Base-by-base conservation (phyloP, 2,113 vertebrate genomes). In the Isichthys henryi region DNA sequence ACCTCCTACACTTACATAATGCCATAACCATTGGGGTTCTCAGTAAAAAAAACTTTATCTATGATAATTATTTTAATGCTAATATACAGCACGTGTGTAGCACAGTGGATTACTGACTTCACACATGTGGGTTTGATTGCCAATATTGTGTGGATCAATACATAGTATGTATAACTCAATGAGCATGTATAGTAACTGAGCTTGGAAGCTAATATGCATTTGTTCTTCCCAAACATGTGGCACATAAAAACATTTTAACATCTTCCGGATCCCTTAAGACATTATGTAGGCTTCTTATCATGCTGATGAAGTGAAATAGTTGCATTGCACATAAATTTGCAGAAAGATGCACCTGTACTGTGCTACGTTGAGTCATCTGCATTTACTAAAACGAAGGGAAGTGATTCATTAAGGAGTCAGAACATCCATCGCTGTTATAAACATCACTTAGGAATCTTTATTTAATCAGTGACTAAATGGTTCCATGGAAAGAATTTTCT, bases 191-290 rank as follows among this genome's bases (percentile, higher is more conserved):
- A 53, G 49, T 52, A 53, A 52, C 49, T 35, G 21, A 84, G 19
- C 45, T 45, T 84, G 21, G 21, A 84, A 48, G 39, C 43, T 17
- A 23, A 10, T 9, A 84, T 84, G 4, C 8, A 23, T 84, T 23
- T 45, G 46, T 23, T 48, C 80, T 48, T 45, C 21, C 21, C 9
- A 48, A 43, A 84, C 21, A 46, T 48, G 45, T 11, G 21, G 39
- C 21, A 48, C 82, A 46, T 52, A 90, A 88, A 58, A 88, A 77
- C 46, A 84, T 91, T 87, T 91, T 89, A 86, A 88, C 91, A 86
- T 89, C 87, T 86, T 88, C 80, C 82, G 52, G 45, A 31, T 85
- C n/a, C 46, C 46, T 10, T 85, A 85, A 85, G 48, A 77, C 7
- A 85, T 27, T 49, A 48, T n/a, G 23, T 5, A 1, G 11, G 48